Base-by-base conservation (phyloP, 1,140 invertebrate genomes). In the Zaprionus kolodkinae region DNA sequence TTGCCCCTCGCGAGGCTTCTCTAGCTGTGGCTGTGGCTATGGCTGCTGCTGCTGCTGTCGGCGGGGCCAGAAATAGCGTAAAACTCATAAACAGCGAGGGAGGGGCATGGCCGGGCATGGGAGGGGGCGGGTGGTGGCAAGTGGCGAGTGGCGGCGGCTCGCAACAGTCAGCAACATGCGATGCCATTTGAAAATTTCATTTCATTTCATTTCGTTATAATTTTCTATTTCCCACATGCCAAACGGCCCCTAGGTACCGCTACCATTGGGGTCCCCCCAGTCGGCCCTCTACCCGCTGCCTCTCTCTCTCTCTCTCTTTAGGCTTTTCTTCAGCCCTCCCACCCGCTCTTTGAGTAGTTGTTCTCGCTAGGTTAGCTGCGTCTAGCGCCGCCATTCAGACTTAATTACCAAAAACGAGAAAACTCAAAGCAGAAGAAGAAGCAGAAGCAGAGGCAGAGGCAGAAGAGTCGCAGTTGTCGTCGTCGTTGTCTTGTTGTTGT, bases 311-410 rank as follows among this genome's bases (percentile, higher is more conserved):
- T 7, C 33, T 30, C 7, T 7, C 33, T 35, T 1, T 30, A 30
- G 3, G 6, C 27, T 30, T 6, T 30, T 5, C 27, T 30, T 3
- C 45, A 5, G 15, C 38, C 40, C 80, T 21, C 78, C 80, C 59
- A 60, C 40, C n/a, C 80, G 68, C 80, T 64, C 21, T 64, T 55
- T 70, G 67, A 59, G 50, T 57, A 70, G 65, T 63, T 71, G 67
- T 60, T 74, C 40, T 45, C 72, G 57, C 69, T 74, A 70, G 61
- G 54, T 74, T 74, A 68, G 63, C 54, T 76, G 79, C 78, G 71
- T 88, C 85, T 88, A 88, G 84, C 84, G 84, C 84, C 84, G 85
- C 80, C 84, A 89, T 89, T 88, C 84, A 88, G 83, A 88, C 85
- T 89, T 89, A 88, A 88, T 89, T 89, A 88, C 80, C 78, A 88